Base-by-base conservation (phyloP, 2,797 vertebrate genomes). In the Percopsis omiscomaycus region DNA sequence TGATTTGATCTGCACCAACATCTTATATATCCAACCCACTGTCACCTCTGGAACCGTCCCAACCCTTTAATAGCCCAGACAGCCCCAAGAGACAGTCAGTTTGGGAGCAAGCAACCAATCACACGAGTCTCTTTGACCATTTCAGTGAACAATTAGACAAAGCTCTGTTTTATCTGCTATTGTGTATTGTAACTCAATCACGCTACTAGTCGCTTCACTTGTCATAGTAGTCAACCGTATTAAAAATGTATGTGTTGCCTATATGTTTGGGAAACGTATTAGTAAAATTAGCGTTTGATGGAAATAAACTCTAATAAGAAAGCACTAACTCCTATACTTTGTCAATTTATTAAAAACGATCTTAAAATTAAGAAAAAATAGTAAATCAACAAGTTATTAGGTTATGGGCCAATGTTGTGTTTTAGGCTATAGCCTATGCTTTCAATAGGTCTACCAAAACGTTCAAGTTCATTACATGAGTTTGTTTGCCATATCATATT, bases 171-270 rank as follows among this genome's bases (percentile, higher is more conserved):
- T 75, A 22, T 78, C 27, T 29, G 53, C 82, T 47, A 75, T 89
- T 89, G 86, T 89, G 72, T 60, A 75, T 89, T 90, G 89, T 89
- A 88, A 87, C 82, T 88, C 86, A 86, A 87, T 88, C 88, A 88
- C 79, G 67, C 79, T 79, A 64, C 74, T 80, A 83, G 29, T 80
- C 68, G 81, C 64, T 67, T 30, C 53, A 62, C 29, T 46, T 63
- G 29, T 55, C 78, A 69, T 81, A 77, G 78, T 55, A 61, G 59
- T 57, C 55, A 5, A 1, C 11, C 16, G 69, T 49, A 88, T 88
- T 59, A 85, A 86, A 88, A 76, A 84, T 87, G 83, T 44, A 88
- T 28, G 61, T 83, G 78, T 69, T 45, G 32, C 5, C 4, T 37
- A 37, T 37, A 6, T 37, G 32, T 37, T 37, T 37, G 4, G 8